These are phyloP conservation scores for Neoarius graeffei DNA, from an alignment of 2,113 vertebrate species.

Conservation along the genomic window DNA sequence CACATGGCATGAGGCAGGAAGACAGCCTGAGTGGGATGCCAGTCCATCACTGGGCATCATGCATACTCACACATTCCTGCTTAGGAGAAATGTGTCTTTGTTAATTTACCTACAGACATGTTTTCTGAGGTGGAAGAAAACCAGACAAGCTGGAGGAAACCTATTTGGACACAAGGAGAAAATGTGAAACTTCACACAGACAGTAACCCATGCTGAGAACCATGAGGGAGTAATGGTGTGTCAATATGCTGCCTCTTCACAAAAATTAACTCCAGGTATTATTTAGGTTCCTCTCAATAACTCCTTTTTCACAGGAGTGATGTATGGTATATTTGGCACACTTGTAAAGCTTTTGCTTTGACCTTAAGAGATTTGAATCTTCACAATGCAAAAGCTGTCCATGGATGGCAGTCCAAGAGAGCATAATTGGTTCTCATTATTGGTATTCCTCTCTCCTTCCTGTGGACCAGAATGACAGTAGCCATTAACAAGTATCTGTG, in stretches of 20 bases:
- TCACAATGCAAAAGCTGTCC: not conserved
- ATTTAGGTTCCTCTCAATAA: not conserved
- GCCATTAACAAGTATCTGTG: slow-evolving; percentile 1
- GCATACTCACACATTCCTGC: not conserved
- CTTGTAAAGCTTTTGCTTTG: not conserved
- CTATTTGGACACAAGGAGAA: not conserved
- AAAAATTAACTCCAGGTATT: slow-evolving; percentile 2
- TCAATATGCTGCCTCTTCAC: not conserved
- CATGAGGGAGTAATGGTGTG: not conserved
- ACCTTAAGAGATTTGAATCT: not conserved
- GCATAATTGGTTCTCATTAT: slow-evolving; percentile 22
- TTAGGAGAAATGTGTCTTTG: not conserved
- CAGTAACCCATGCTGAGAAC: not conserved
- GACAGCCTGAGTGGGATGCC: not conserved
- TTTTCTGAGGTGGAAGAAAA: not conserved
- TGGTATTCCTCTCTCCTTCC: slow-evolving; percentile 3
- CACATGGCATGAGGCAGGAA: not conserved
- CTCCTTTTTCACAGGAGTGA: not conserved
- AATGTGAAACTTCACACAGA: too few relatives aligned
- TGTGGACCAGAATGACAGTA: slow-evolving; percentile 12
- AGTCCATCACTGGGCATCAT: not conserved
- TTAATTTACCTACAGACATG: not conserved
- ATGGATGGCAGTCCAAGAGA: not conserved
- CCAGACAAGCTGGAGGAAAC: not conserved
- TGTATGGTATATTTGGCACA: not conserved